Base-by-base conservation (phyloP, 1,140 invertebrate species). In the Zaprionus gabonicus region DNA sequence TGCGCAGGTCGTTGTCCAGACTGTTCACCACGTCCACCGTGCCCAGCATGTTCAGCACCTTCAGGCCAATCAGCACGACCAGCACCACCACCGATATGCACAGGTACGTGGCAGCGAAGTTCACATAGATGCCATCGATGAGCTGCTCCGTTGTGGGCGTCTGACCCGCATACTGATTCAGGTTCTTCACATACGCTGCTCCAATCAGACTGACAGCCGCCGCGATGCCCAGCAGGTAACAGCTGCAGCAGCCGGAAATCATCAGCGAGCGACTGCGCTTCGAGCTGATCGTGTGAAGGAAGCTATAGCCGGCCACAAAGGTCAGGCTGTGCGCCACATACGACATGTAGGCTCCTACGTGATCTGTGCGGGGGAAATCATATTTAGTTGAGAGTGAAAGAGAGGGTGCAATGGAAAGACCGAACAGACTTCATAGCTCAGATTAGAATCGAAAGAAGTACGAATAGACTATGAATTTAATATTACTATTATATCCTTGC, bases 241-340 rank as follows among this genome's bases (percentile, higher is more conserved):
- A 91, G 46, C 80, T 76, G 38, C 87, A 91, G 65, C 82, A 82
- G 25, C 71, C 69, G 38, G 91, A 88, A 9, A 92, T 36, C 51
- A 92, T 36, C 6, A 87, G 53, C 1, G 91, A 71, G 4, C 91
- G 91, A 6, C 73, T 76, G 5, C 36, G 23, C 72, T 83, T 91
- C 1, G 81, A 70, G 68, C 78, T 78, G 4, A 91, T 92, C 10
- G 82, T 81, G 38, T 81, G 88, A 57, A 92, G 63, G 13, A 87
- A 92, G n/a, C 85, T 87, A 5, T 81, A 79, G 20, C 91, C 91
- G n/a, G 88, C 85, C 41, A 92, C 63, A 56, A 91, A 92, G 25
- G 86, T 92, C 25, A 91, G 41, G 55, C 91, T 91, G 63, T 92
- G 86, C 12, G 82, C 88, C 36, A 92, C 46, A 75, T 92, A 92